A percentile compares a stretch with the other conserved stretches of the same genome.
Evolutionary conservation across 2,888 invertebrate genomes (phyloP).

Genomic region (Chalcosyrphus nemorum): DNA sequence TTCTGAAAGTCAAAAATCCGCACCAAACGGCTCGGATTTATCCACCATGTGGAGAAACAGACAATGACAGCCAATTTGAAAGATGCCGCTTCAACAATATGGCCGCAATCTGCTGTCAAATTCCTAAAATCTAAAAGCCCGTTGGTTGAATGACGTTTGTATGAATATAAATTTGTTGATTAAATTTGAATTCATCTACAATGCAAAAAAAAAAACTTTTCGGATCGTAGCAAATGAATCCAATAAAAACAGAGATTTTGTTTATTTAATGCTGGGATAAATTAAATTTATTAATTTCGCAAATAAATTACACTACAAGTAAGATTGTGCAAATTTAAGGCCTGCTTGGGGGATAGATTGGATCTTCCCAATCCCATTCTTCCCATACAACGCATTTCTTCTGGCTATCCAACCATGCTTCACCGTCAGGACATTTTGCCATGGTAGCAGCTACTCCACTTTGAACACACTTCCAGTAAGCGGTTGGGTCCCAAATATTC

Average conservation of each 20-base stretch:
- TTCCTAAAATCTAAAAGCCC: no score
- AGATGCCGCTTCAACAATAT: no score
- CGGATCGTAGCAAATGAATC: no score
- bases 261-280: background rate
- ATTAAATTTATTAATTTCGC: background rate
- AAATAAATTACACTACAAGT: background rate
- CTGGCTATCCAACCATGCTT: constrained; percentile 74
- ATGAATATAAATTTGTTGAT: no score
- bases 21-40: no score
- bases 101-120: no score
- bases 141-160: no score
- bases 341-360: constrained; percentile 74
- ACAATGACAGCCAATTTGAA: no score
- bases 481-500: constrained; percentile 77
- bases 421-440: constrained; percentile 74
- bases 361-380: constrained; percentile 78
- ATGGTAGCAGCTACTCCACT: constrained; percentile 74
- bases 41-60: no score
- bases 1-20: no score
- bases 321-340: background rate
- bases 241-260: background rate
- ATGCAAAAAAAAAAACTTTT: no score
- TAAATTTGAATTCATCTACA: no score
- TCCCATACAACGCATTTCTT: constrained; percentile 78
- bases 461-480: constrained; percentile 76